These are phyloP conservation scores for Neofelis nebulosa DNA, from an alignment of 2,113 vertebrate species.

Conservation along the genomic window DNA sequence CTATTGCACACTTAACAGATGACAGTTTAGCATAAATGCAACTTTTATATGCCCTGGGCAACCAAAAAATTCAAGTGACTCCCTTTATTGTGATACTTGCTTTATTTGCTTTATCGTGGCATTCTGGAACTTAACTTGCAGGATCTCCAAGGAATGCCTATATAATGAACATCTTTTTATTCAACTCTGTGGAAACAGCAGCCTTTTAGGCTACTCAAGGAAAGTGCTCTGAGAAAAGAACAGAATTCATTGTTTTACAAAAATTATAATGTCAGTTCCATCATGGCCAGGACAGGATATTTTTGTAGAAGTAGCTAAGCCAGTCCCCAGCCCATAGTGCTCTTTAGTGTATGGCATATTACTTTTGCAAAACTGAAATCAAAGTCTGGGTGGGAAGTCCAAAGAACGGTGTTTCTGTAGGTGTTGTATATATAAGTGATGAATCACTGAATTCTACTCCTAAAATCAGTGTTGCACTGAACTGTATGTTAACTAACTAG, in stretches of 20 bases:
- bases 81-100: not conserved
- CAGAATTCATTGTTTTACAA: not conserved
- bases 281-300: not conserved
- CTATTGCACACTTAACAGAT: not conserved
- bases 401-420: not conserved
- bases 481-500: too few relatives aligned
- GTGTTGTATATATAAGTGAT: too few relatives aligned
- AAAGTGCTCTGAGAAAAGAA: not conserved
- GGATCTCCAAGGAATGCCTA: not conserved
- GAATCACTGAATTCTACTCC: too few relatives aligned
- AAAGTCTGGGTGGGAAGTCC: not conserved
- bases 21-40: not conserved
- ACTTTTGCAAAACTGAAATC: constrained; percentile 14
- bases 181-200: not conserved
- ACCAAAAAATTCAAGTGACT: not conserved
- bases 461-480: too few relatives aligned
- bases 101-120: not conserved
- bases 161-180: not conserved
- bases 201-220: not conserved
- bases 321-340: not conserved
- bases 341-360: not conserved
- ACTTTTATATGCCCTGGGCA: not conserved
- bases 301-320: not conserved
- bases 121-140: not conserved
- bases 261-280: not conserved